phyloP scores from a whole-genome alignment of 2,888 invertebrate genomes.

The Hirudinaria manillensis region DNA sequence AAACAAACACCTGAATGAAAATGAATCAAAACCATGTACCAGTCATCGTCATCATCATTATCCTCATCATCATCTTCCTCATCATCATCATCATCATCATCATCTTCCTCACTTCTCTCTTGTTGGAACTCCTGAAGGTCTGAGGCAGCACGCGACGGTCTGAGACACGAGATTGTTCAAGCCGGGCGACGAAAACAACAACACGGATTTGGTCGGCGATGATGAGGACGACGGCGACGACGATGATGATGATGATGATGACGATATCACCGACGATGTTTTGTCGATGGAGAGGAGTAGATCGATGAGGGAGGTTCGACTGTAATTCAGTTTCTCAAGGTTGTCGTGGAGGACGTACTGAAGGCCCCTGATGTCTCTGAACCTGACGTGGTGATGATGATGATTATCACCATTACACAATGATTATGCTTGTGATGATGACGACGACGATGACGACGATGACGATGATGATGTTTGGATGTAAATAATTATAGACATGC shows the following conservation, averaged over 20 bases:
- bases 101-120: slow-evolving; percentile 3
- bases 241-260: not conserved
- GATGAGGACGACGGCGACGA: slow-evolving; percentile 1
- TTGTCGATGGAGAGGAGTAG: slow-evolving; percentile 19
- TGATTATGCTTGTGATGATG: not conserved
- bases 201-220: not conserved
- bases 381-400: slow-evolving; percentile 43
- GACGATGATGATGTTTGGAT: not conserved
- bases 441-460: no score
- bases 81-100: slow-evolving; percentile 3
- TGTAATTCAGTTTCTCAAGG: slow-evolving; percentile 49
- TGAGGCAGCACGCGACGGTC: slow-evolving; percentile 62
- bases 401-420: not conserved
- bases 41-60: not conserved
- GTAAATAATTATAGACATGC: not conserved
- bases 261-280: not conserved
- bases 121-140: slow-evolving; percentile 50
- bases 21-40: slow-evolving; percentile 39
- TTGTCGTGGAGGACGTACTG: slow-evolving; percentile 50
- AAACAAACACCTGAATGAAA: slow-evolving; percentile 50
- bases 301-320: slow-evolving; percentile 48
- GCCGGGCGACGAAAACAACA: slow-evolving; percentile 41
- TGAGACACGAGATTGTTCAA: slow-evolving; percentile 52
- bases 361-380: slow-evolving; percentile 49
- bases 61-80: slow-evolving; percentile 44